Conservation (phyloP, 1,140 invertebrate species). For the Drosophila virilis region DNA sequence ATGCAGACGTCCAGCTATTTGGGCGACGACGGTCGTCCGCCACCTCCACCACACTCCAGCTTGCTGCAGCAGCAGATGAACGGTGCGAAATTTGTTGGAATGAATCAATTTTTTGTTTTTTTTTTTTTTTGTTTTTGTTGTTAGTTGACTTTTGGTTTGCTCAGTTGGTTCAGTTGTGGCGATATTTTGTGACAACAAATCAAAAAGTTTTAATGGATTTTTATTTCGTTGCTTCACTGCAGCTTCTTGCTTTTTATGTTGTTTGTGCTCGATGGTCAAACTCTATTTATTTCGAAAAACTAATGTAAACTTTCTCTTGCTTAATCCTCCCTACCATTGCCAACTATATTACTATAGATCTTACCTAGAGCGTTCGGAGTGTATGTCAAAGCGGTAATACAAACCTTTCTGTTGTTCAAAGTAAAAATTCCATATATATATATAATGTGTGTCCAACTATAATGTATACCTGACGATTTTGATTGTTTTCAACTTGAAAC, state of each 20-base stretch:
- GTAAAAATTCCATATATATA: background rate
- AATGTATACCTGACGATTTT: background rate
- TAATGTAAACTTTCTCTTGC: conserved; percentile 69
- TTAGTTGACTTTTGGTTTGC: conserved; percentile 27
- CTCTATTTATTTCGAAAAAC: conserved; percentile 32
- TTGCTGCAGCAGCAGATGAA: conserved; percentile 88
- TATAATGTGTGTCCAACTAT: background rate
- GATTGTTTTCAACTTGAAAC: background rate
- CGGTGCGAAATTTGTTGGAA: conserved; percentile 85
- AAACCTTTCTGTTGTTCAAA: conserved; percentile 43
- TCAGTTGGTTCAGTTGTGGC: conserved; percentile 27
- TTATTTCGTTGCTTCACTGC: conserved; percentile 8
- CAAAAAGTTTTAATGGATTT: conserved; percentile 7
- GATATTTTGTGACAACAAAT: background rate
- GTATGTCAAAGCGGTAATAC: conserved; percentile 65
- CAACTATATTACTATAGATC: conserved; percentile 47
- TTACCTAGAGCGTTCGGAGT: conserved; percentile 60
- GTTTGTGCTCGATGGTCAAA: conserved; percentile 39
- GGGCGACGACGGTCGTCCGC: conserved; percentile 87
- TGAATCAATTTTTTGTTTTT: conserved; percentile 23
- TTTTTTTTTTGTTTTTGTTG: conserved; percentile 43
- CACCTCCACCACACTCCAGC: conserved; percentile 89
- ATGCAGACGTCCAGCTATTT: conserved; percentile 58
- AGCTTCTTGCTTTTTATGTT: conserved; percentile 18
- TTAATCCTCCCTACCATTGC: conserved; percentile 40